phyloP scores from a whole-genome alignment of 2,888 invertebrate species.

The Lasioglossum figueresi region DNA sequence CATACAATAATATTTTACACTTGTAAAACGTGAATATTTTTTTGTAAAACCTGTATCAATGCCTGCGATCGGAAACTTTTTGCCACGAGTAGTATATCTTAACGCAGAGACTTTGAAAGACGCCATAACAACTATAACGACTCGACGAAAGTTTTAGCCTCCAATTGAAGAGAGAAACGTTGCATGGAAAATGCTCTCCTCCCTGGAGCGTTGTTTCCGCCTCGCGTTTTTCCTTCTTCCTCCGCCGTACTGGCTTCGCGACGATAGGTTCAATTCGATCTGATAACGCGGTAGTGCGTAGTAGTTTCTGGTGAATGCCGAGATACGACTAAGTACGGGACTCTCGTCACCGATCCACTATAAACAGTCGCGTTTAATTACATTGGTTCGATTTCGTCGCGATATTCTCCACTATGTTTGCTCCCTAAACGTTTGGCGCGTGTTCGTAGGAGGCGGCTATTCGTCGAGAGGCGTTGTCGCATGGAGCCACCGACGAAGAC shows the following conservation, averaged over 20 bases:
- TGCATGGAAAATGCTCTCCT: not conserved
- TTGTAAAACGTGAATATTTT: too few species aligned
- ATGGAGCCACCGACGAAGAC: not conserved
- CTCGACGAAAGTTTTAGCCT: slow-evolving; percentile 26
- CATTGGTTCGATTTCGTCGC: too few species aligned
- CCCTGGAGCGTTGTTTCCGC: slow-evolving; percentile 34
- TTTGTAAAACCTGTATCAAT: too few species aligned
- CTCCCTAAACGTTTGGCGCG: not conserved
- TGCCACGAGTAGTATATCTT: too few species aligned
- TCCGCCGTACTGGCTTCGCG: not conserved
- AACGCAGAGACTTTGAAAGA: slow-evolving; percentile 22
- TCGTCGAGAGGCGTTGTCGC: not conserved
- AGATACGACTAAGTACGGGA: too few species aligned
- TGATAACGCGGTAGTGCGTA: too few species aligned
- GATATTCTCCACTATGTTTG: too few species aligned
- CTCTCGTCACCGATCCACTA: too few species aligned
- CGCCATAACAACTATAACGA: not conserved
- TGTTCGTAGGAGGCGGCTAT: not conserved
- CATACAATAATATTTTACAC: too few species aligned
- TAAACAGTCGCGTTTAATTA: too few species aligned
- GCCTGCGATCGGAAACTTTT: too few species aligned
- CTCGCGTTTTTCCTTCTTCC: not conserved
- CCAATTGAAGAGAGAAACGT: slow-evolving; percentile 17
- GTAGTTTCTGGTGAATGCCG: not conserved
- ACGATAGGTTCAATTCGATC: not conserved